These are phyloP conservation scores for Macaria notata DNA, from an alignment of 2,888 invertebrate genomes.

Conservation along the genomic window DNA sequence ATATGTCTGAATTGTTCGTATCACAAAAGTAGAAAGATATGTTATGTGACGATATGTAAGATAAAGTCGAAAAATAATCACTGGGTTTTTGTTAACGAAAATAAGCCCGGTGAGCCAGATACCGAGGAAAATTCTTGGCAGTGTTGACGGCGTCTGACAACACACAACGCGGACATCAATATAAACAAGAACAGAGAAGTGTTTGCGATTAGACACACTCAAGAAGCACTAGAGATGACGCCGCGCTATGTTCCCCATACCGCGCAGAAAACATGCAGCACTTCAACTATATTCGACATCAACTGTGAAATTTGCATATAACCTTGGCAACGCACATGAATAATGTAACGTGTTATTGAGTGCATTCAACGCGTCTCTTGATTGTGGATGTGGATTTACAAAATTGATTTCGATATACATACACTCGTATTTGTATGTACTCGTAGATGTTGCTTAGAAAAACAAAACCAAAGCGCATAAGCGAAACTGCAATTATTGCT, in stretches of 20 bases:
- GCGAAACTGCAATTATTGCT: slow-evolving; percentile 21
- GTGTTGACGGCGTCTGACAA: slow-evolving; percentile 43
- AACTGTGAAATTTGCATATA: slow-evolving; percentile 54
- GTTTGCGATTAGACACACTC: slow-evolving; percentile 32
- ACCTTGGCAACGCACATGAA: slow-evolving; percentile 57
- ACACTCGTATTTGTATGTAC: background rate
- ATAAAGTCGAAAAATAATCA: slow-evolving; percentile 5
- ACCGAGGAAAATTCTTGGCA: slow-evolving; percentile 44
- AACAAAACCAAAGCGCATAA: slow-evolving; percentile 2
- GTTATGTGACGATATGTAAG: too few relatives aligned
- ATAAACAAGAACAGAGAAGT: slow-evolving; percentile 42
- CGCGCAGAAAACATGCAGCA: slow-evolving; percentile 28
- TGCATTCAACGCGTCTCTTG: slow-evolving; percentile 48
- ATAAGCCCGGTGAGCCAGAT: slow-evolving; percentile 25
- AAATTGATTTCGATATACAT: slow-evolving; percentile 9
- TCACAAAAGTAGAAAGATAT: too few relatives aligned
- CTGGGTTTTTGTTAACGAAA: slow-evolving; percentile 26
- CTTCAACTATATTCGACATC: slow-evolving; percentile 32
- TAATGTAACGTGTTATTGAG: slow-evolving; percentile 52
- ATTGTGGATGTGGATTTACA: slow-evolving; percentile 17
- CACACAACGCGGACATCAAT: slow-evolving; percentile 46
- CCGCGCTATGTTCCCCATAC: slow-evolving; percentile 25
- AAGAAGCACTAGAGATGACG: too few relatives aligned
- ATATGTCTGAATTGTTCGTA: slow-evolving; percentile 3
- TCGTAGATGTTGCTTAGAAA: too few relatives aligned